Percentiles rank a stretch among this genome's conserved stretches.
Conservation (phyloP, 2,797 vertebrate genomes). For the Myotis vivesi region DNA sequence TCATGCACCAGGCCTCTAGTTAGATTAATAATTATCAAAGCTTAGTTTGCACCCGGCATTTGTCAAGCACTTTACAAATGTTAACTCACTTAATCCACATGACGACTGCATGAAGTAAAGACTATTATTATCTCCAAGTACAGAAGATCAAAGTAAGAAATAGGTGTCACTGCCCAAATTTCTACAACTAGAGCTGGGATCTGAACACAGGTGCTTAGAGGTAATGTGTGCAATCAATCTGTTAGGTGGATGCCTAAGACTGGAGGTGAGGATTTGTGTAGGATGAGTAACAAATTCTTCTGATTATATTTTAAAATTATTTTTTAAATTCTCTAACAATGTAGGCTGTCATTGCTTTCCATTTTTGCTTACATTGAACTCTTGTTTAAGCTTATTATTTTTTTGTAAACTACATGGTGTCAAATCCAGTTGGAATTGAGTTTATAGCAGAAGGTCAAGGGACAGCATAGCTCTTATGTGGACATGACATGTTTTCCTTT, state of each 20-base stretch:
- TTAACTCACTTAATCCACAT: neutral
- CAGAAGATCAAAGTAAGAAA: neutral
- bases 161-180: neutral
- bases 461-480: rapidly evolving
- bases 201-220: rapidly evolving
- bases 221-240: rapidly evolving
- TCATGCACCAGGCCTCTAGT: no score
- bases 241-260: neutral
- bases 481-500: rapidly evolving
- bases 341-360: neutral
- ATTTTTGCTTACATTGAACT: neutral
- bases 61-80: neutral
- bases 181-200: neutral
- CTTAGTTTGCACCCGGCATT: no score
- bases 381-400: neutral
- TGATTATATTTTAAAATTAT: neutral
- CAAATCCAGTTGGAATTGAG: neutral
- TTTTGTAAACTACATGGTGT: neutral
- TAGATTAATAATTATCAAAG: neutral
- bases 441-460: neutral
- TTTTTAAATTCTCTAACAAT: neutral
- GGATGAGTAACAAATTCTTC: neutral
- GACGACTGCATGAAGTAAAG: neutral
- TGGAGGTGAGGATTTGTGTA: neutral
- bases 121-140: neutral